phyloP scores from a whole-genome alignment of 23 tunicate species.

The Pegea sp. region DNA sequence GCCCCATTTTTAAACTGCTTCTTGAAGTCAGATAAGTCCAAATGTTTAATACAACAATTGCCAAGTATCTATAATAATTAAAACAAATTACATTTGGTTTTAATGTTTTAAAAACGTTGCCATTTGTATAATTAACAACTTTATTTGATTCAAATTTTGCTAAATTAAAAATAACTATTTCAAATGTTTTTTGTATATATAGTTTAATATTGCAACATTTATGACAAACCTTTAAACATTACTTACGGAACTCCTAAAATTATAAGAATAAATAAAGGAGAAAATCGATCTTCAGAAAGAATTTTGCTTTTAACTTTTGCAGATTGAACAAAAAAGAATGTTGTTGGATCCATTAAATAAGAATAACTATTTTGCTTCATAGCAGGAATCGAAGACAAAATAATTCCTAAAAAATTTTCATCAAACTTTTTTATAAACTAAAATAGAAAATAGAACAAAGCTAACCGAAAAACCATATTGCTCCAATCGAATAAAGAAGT shows the following conservation, averaged over 20 bases:
- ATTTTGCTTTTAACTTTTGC: neutral
- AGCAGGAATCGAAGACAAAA: conserved; percentile 50
- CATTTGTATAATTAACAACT: too few species aligned
- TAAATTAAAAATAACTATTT: too few species aligned
- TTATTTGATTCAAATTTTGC: too few species aligned
- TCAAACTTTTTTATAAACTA: neutral
- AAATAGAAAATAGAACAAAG: neutral
- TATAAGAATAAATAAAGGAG: neutral
- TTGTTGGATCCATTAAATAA: conserved; percentile 38
- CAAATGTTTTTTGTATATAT: too few species aligned
- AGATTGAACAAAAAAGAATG: conserved; percentile 43
- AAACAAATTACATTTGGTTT: too few species aligned
- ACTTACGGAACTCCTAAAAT: conserved; percentile 1
- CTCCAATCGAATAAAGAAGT: conserved; percentile 17
- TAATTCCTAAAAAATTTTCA: conserved; percentile 18
- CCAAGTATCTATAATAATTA: too few species aligned
- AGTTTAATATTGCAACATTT: too few species aligned
- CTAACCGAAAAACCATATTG: conserved; percentile 60
- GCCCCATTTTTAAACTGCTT: too few species aligned
- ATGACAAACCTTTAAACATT: too few species aligned
- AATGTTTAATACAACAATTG: too few species aligned
- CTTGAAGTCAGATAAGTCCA: too few species aligned
- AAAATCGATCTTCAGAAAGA: neutral
- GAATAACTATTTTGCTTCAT: conserved; percentile 14
- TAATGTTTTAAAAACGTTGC: too few species aligned